A percentile compares a stretch with the other conserved stretches of the same genome.
These are phyloP conservation scores for Cygnus buccinator DNA, from an alignment of 2,113 vertebrate genomes.

Conservation along the genomic window DNA sequence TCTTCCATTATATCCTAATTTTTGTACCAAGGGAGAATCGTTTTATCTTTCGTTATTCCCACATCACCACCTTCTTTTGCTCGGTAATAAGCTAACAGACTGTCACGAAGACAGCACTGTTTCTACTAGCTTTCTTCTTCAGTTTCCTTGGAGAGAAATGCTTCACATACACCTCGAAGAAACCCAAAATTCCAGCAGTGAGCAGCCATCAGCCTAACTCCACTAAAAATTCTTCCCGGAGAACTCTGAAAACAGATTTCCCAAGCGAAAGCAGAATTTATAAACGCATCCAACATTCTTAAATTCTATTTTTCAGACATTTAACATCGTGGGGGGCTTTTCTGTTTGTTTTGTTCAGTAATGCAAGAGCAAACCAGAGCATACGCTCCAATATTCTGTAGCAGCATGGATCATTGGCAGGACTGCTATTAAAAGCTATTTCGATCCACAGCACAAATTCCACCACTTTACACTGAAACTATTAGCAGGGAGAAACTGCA, in stretches of 20 bases:
- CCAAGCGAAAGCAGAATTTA: not conserved
- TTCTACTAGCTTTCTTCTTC: not conserved
- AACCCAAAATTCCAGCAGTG: not conserved
- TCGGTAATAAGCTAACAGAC: not conserved
- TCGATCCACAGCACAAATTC: not conserved
- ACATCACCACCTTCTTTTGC: not conserved
- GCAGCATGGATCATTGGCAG: not conserved
- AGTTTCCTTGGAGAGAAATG: not conserved
- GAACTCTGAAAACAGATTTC: not conserved
- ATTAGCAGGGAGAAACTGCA: not conserved
- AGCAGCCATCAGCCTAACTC: not conserved
- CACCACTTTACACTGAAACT: not conserved
- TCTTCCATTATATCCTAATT: not conserved
- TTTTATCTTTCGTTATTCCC: not conserved
- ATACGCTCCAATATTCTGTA: not conserved
- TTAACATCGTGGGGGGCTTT: not conserved
- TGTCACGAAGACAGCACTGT: not conserved
- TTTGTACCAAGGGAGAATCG: not conserved
- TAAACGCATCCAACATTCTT: not conserved
- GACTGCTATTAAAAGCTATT: not conserved
- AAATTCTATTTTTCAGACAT: not conserved
- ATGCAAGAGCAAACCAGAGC: not conserved
- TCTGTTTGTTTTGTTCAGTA: not conserved
- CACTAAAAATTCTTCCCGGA: not conserved
- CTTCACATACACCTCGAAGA: fast-evolving